Base-by-base conservation (phyloP, 1,140 invertebrate genomes). In the Helicoverpa zea region DNA sequence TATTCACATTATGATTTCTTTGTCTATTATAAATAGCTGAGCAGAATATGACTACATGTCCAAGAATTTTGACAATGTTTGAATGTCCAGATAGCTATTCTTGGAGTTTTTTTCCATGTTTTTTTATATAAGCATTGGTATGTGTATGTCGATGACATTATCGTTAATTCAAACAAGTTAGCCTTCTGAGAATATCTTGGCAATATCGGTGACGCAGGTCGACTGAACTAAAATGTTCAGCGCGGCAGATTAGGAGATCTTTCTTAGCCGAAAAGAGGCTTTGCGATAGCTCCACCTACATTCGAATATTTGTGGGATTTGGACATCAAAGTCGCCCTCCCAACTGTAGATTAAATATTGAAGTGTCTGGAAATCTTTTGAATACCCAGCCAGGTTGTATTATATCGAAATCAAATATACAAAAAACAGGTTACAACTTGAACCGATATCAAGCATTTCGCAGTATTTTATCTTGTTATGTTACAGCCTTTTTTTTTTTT, bases 311-410 rank as follows among this genome's bases (percentile, higher is more conserved):
- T 59, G 58, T 23, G 58, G 58, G 18, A 59, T 59, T 59, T 59
- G 23, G 63, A 49, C 35, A 49, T 66, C 63, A 66, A 66, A 66
- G 63, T 35, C 63, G 43, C n/a, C 43, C 43, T 18, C 1, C 11
- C 11, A 66, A 49, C 35, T 47, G 63, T 49, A 66, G 63, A 64
- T 64, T 64, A 47, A 66, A 66, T 66, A 66, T n/a, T 66, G 14
- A 66, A 66, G 63, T 66, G 43, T 16, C 63, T 66, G 35, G 18
- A 43, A 66, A 47, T 66, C 63, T 66, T 58, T 18, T 47, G n/a
- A 66, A 16, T 66, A 16, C 35, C 10, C 63, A 18, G n/a, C 16
- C 11, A 66, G 49, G 10, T 66, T 47, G 14, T 35, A 64, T 35
- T 13, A 63, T 14, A 14, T 7, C 52, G 16, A 59, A 43, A 66